Conservation (phyloP, 2,888 invertebrate species). For the Trisateles emortualis region DNA sequence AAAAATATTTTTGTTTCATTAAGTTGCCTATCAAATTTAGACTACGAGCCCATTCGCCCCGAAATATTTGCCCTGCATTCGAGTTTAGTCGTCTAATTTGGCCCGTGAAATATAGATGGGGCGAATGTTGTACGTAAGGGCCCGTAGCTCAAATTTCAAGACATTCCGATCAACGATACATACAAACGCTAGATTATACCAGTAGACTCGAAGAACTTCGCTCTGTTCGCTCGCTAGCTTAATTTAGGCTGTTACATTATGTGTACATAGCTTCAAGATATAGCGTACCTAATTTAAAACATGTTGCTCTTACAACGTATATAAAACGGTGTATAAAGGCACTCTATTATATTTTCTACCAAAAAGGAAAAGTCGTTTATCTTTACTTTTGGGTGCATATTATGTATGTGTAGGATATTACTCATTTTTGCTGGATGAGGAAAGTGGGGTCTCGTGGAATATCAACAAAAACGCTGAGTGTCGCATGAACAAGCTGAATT, state of each 20-base stretch:
- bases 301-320: neutral
- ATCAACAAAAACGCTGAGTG: conserved; percentile 6
- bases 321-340: neutral
- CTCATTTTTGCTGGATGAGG: conserved; percentile 2
- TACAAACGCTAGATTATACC: no score
- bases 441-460: conserved; percentile 6
- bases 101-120: no score
- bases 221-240: no score
- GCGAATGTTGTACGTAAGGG: no score
- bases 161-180: no score
- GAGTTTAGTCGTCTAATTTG: no score
- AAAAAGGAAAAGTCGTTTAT: conserved; percentile 7
- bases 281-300: neutral
- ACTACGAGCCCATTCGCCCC: no score
- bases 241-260: neutral
- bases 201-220: no score
- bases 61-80: no score
- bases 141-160: no score
- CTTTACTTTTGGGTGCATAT: conserved; percentile 7
- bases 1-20: no score
- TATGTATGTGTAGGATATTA: conserved; percentile 2
- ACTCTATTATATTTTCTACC: conserved; percentile 4
- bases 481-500: conserved; percentile 1
- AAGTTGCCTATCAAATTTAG: no score
- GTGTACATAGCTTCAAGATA: neutral